Conservation (phyloP, 2,113 vertebrate species). For the Bos taurus region DNA sequence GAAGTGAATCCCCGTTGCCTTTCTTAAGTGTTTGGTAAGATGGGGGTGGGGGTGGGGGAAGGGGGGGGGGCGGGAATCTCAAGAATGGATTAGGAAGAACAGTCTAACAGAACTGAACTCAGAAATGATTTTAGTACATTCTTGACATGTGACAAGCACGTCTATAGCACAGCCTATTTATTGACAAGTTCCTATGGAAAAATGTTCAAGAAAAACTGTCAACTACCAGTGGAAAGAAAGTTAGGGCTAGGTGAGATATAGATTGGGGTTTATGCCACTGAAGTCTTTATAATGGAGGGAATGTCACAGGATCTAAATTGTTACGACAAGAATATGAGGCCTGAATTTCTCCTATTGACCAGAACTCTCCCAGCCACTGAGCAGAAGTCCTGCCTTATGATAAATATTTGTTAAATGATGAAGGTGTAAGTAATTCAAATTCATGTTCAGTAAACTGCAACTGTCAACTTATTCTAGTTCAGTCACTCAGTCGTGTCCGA, state of each 20-base stretch:
- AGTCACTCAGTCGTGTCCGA: too few relatives aligned
- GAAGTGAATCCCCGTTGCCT: not conserved
- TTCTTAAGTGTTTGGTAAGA: not conserved
- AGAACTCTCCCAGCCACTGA: not conserved
- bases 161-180: not conserved
- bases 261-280: not conserved
- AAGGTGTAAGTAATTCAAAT: not conserved
- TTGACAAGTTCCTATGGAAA: not conserved
- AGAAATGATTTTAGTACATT: not conserved
- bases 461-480: not conserved
- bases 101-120: not conserved
- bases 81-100: not conserved
- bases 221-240: not conserved
- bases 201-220: not conserved
- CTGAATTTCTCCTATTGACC: not conserved
- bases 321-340: not conserved
- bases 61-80: not conserved
- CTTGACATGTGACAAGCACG: not conserved
- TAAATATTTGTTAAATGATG: not conserved
- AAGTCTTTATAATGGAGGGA: not conserved
- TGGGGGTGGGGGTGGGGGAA: accelerated
- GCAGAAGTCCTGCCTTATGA: too few relatives aligned
- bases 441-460: not conserved
- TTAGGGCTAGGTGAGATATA: not conserved
- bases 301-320: not conserved